These are phyloP conservation scores for Melanerpes aurifrons DNA, from an alignment of 2,113 vertebrate genomes.

Conservation along the genomic window DNA sequence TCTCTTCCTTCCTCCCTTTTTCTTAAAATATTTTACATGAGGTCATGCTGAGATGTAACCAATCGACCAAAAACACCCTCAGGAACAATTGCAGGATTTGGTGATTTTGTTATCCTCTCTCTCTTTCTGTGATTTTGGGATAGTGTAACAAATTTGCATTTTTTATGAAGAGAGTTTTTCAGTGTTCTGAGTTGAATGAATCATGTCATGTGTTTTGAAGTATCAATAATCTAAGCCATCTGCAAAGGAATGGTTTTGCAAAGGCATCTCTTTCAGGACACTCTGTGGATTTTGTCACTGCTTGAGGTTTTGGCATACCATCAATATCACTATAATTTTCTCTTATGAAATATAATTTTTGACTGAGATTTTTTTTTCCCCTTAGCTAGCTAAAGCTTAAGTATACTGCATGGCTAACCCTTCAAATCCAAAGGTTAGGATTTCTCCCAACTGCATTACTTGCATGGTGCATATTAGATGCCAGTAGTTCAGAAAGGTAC, in stretches of 20 bases:
- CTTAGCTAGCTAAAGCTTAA: slow-evolving; percentile 40
- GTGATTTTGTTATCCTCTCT: slow-evolving; percentile 14
- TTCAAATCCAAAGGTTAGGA: slow-evolving; percentile 2
- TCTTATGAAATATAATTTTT: slow-evolving; percentile 83
- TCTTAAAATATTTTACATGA: slow-evolving; percentile 62
- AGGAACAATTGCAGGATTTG: slow-evolving; percentile 63
- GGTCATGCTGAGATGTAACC: slow-evolving; percentile 51
- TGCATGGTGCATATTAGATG: background rate
- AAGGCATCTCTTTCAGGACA: slow-evolving; percentile 89
- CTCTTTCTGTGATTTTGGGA: slow-evolving; percentile 8
- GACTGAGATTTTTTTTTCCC: slow-evolving; percentile 34
- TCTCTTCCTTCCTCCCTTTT: background rate
- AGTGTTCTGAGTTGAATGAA: slow-evolving; percentile 72
- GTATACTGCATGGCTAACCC: slow-evolving; percentile 21
- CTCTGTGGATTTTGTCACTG: slow-evolving; percentile 92
- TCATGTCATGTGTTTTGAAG: slow-evolving; percentile 88
- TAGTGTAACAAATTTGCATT: slow-evolving; percentile 69
- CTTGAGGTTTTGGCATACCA: slow-evolving; percentile 88
- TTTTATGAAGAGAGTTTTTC: slow-evolving; percentile 73
- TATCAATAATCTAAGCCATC: slow-evolving; percentile 90
- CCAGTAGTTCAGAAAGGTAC: background rate
- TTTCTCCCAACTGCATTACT: slow-evolving; percentile 20
- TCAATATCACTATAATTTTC: slow-evolving; percentile 86
- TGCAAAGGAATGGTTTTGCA: slow-evolving; percentile 83
- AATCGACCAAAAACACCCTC: slow-evolving; percentile 48